Conservation (phyloP, 2,797 vertebrate species). For the Spinus pinus region DNA sequence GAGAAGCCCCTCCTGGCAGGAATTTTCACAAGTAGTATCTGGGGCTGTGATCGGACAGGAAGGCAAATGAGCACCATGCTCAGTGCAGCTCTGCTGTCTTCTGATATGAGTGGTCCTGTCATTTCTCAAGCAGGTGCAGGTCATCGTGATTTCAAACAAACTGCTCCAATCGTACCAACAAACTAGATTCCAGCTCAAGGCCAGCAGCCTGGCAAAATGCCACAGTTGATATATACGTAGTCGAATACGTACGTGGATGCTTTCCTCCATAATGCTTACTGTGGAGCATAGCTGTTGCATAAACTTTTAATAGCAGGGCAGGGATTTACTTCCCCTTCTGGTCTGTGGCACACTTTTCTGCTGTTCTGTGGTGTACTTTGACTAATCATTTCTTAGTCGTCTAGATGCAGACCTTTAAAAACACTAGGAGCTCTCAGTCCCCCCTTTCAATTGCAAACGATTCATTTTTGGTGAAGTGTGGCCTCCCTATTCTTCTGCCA, state of each 20-base stretch:
- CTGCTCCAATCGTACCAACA: not conserved
- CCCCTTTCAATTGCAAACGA: slow-evolving; percentile 81
- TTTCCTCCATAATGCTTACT: not conserved
- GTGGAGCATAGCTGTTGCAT: slow-evolving; percentile 37
- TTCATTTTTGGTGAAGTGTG: slow-evolving; percentile 75
- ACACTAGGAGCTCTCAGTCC: slow-evolving; percentile 57
- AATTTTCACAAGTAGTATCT: not conserved
- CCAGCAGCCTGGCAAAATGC: not conserved
- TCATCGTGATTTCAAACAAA: not conserved
- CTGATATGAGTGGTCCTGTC: not conserved
- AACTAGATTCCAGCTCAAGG: not conserved
- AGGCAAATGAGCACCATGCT: not conserved
- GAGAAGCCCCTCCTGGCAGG: not conserved
- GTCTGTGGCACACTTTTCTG: slow-evolving; percentile 67
- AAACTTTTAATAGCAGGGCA: slow-evolving; percentile 46
- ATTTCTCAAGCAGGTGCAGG: slow-evolving; percentile 19
- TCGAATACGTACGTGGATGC: accelerated
- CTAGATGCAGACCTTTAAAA: slow-evolving; percentile 73
- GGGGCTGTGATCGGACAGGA: not conserved
- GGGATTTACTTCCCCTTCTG: slow-evolving; percentile 56
- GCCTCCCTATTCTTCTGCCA: slow-evolving; percentile 78
- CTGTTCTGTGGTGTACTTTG: slow-evolving; percentile 55
- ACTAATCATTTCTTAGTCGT: slow-evolving; percentile 71
- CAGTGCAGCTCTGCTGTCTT: not conserved
- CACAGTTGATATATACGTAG: not conserved